Evolutionary conservation across 1,140 invertebrate genomes (phyloP).

Genomic region (Zaprionus lachaisei): DNA sequence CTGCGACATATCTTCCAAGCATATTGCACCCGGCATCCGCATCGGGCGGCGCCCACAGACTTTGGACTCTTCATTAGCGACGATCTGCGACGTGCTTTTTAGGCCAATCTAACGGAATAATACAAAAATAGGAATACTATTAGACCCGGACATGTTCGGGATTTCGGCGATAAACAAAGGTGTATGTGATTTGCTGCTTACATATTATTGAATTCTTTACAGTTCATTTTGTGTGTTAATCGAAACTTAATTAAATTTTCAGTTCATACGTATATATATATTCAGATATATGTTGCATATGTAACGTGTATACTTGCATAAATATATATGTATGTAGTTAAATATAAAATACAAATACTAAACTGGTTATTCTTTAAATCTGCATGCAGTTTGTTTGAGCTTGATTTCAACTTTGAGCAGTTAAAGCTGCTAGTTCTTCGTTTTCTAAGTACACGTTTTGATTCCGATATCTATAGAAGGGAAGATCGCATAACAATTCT

Average conservation of each 20-base stretch:
- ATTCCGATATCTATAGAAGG: too few species aligned
- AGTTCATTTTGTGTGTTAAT: conserved; percentile 56
- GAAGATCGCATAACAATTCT: too few species aligned
- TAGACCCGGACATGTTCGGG: conserved; percentile 20
- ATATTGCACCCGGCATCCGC: conserved; percentile 71
- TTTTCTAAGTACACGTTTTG: too few species aligned
- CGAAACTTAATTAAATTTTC: conserved; percentile 52
- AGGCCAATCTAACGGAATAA: conserved; percentile 34
- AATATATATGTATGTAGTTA: background rate
- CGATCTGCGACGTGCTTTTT: conserved; percentile 65
- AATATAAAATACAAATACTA: too few species aligned
- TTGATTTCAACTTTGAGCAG: too few species aligned
- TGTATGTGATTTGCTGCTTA: conserved; percentile 70
- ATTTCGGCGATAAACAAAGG: conserved; percentile 45
- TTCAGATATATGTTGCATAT: conserved; percentile 2
- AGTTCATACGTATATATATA: conserved; percentile 23
- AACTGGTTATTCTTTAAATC: too few species aligned
- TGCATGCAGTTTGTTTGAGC: too few species aligned
- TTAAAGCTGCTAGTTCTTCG: too few species aligned
- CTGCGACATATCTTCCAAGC: conserved; percentile 77
- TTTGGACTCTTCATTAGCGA: conserved; percentile 72
- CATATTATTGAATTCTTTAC: conserved; percentile 33
- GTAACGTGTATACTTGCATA: background rate
- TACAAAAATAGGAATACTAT: conserved; percentile 4
- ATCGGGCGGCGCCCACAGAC: conserved; percentile 64